Percentiles rank a stretch among this genome's conserved stretches.
These are phyloP conservation scores for Toxonevra muliebris DNA, from an alignment of 2,888 invertebrate genomes.

Conservation along the genomic window DNA sequence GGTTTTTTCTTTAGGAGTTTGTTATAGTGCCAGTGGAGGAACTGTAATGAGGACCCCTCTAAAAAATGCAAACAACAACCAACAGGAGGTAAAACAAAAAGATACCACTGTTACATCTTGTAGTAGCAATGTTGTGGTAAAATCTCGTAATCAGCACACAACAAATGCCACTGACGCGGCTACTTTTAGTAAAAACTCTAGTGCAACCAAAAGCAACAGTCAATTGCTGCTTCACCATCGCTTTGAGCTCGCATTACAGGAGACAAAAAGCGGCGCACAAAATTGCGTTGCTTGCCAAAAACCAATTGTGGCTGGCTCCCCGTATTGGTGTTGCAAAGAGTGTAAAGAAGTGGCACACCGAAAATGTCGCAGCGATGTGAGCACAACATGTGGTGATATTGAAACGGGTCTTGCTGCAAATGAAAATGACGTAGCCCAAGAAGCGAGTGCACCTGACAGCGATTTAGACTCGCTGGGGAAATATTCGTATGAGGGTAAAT, in stretches of 20 bases:
- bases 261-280: conserved; percentile 42
- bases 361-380: conserved; percentile 60
- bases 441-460: conserved; percentile 15
- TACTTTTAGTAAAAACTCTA: conserved; percentile 28
- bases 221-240: conserved; percentile 53
- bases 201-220: conserved; percentile 6
- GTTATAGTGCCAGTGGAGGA: neutral
- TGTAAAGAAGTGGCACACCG: conserved; percentile 60
- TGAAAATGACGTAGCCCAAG: conserved; percentile 5
- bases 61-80: conserved; percentile 31
- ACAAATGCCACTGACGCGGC: conserved; percentile 31
- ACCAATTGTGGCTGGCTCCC: conserved; percentile 52
- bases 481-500: conserved; percentile 46
- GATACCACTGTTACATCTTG: conserved; percentile 10
- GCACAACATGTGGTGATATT: conserved; percentile 40
- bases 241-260: conserved; percentile 60
- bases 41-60: conserved; percentile 42
- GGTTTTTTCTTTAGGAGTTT: neutral
- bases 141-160: conserved; percentile 39
- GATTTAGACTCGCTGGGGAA: conserved; percentile 42
- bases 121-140: conserved; percentile 16
- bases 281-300: conserved; percentile 56
- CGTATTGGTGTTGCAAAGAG: conserved; percentile 63
- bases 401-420: conserved; percentile 33
- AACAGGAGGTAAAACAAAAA: conserved; percentile 20